These are phyloP conservation scores for Pteria penguin DNA, from an alignment of 2,888 invertebrate genomes.

Conservation along the genomic window DNA sequence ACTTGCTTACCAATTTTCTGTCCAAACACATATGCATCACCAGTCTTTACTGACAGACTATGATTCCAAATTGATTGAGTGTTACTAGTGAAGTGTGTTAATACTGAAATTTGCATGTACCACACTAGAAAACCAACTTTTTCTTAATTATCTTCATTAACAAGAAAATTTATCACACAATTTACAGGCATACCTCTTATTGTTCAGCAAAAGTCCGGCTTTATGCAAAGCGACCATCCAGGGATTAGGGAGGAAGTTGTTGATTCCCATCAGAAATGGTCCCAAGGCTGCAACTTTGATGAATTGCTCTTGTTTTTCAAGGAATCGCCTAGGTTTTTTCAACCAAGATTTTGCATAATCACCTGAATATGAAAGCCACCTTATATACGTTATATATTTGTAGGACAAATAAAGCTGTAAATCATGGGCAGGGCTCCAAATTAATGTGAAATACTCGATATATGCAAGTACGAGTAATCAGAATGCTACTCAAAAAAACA, in stretches of 20 bases:
- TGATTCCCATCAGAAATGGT: constrained; percentile 59
- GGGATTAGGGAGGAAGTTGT: constrained; percentile 48
- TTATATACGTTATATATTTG: too few relatives aligned
- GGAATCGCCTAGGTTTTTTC: constrained; percentile 46
- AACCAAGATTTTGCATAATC: constrained; percentile 54
- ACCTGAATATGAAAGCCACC: too few relatives aligned
- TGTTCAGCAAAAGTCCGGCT: constrained; percentile 50
- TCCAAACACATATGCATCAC: too few relatives aligned
- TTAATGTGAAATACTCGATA: too few relatives aligned
- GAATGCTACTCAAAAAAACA: too few relatives aligned
- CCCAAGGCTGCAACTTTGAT: constrained; percentile 54
- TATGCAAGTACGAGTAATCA: too few relatives aligned
- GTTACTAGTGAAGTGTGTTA: not conserved
- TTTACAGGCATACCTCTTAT: constrained; percentile 56
- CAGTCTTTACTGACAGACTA: not conserved
- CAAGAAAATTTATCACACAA: not conserved
- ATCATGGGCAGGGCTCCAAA: too few relatives aligned
- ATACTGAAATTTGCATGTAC: not conserved
- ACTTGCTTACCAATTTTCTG: too few relatives aligned
- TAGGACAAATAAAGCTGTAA: too few relatives aligned
- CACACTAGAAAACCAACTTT: not conserved
- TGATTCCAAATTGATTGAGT: not conserved
- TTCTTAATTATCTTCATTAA: not conserved
- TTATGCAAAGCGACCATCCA: constrained; percentile 56
- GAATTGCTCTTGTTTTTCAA: constrained; percentile 54